These are phyloP conservation scores for Eristalis pertinax DNA, from an alignment of 2,888 invertebrate genomes.

Conservation along the genomic window DNA sequence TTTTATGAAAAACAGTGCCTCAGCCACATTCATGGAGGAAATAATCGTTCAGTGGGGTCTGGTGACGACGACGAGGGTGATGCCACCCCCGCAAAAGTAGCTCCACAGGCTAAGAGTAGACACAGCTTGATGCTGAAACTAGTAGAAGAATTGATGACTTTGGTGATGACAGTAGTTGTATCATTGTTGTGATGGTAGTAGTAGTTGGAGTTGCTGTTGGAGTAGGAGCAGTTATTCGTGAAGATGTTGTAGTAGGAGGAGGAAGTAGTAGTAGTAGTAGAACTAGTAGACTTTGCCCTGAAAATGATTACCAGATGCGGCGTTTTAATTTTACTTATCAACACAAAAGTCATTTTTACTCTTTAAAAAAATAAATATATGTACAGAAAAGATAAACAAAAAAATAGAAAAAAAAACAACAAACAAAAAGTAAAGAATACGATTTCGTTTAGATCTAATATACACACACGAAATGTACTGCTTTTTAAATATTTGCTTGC, in stretches of 20 bases:
- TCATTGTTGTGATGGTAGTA: conserved; percentile 76
- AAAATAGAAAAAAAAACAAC: background rate
- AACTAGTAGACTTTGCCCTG: conserved; percentile 81
- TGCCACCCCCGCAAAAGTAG: conserved; percentile 61
- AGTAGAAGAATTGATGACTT: conserved; percentile 70
- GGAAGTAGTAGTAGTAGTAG: conserved; percentile 79
- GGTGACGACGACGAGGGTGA: conserved; percentile 50
- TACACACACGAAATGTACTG: conserved; percentile 48
- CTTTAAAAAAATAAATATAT: conserved; percentile 51
- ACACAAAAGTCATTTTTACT: conserved; percentile 64
- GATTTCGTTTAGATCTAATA: conserved; percentile 2
- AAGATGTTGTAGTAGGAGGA: conserved; percentile 78
- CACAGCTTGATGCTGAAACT: conserved; percentile 68
- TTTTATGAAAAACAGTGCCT: conserved; percentile 6
- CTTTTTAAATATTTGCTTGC: conserved; percentile 41
- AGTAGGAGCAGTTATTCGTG: conserved; percentile 76
- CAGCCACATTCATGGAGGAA: conserved; percentile 63
- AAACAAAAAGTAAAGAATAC: background rate
- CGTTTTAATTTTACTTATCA: conserved; percentile 77
- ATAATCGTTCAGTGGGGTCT: conserved; percentile 48
- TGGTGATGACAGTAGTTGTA: conserved; percentile 69
- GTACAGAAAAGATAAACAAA: background rate
- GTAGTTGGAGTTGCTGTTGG: conserved; percentile 77
- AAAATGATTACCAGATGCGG: conserved; percentile 81
- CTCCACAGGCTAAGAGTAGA: conserved; percentile 62